These are phyloP conservation scores for Miltochrista miniata DNA, from an alignment of 2,888 invertebrate species.

Conservation along the genomic window DNA sequence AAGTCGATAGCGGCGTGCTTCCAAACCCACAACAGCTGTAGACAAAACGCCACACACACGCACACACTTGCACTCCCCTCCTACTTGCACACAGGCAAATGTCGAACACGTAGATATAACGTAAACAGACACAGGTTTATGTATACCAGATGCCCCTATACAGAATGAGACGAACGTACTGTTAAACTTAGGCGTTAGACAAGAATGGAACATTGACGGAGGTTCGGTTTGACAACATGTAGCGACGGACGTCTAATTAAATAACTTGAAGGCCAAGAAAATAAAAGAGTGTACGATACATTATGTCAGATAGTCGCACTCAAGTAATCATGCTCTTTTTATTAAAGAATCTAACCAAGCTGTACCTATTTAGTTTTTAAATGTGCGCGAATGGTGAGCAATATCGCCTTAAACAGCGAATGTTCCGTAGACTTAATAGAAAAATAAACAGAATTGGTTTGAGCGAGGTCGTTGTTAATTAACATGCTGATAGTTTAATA, in stretches of 20 bases:
- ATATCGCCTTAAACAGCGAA: constrained; percentile 57
- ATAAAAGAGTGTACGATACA: constrained; percentile 59
- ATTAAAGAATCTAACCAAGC: constrained; percentile 29
- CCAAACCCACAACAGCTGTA: constrained; percentile 80
- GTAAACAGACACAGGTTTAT: constrained; percentile 80
- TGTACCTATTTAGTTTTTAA: constrained; percentile 19
- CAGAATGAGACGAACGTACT: constrained; percentile 69
- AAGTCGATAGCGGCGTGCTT: constrained; percentile 65
- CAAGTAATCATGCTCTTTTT: constrained; percentile 10
- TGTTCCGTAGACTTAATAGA: constrained; percentile 70
- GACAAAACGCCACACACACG: constrained; percentile 63
- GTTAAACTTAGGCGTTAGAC: constrained; percentile 55
- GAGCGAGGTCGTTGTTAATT: constrained; percentile 79
- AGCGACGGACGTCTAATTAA: constrained; percentile 76
- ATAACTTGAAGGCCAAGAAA: constrained; percentile 76
- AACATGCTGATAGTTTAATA: constrained; percentile 83
- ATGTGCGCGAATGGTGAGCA: constrained; percentile 35
- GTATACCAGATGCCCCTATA: constrained; percentile 81
- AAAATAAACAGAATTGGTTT: constrained; percentile 71
- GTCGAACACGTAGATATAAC: constrained; percentile 58
- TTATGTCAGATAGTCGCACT: constrained; percentile 37
- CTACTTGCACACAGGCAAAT: constrained; percentile 55
- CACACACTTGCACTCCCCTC: constrained; percentile 76
- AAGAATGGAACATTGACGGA: constrained; percentile 57
- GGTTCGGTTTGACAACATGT: constrained; percentile 71